Percentiles rank a stretch among this genome's conserved stretches.
Evolutionary conservation across 2,888 invertebrate genomes (phyloP).

Genomic region (Aethes cnicana): DNA sequence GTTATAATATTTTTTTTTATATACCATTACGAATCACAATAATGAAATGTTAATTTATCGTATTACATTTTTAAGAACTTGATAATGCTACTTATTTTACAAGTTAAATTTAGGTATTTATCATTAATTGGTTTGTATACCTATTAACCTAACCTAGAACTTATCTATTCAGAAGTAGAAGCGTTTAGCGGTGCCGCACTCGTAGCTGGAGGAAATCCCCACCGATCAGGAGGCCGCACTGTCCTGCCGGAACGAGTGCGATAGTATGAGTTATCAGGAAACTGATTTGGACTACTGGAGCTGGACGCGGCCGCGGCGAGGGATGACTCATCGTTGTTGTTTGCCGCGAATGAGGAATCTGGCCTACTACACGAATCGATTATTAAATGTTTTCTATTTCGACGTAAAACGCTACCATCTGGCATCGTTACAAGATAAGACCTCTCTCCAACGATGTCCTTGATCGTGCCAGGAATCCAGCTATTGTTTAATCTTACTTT

Average conservation of each 20-base stretch:
- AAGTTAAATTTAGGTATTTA: too few relatives aligned
- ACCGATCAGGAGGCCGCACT: slow-evolving; percentile 26
- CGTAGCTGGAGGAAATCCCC: slow-evolving; percentile 2
- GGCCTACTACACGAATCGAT: not conserved
- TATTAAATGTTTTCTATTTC: slow-evolving; percentile 1
- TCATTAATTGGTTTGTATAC: too few relatives aligned
- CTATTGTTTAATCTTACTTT: not conserved
- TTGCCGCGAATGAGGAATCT: not conserved
- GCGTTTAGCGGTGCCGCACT: too few relatives aligned
- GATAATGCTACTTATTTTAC: too few relatives aligned
- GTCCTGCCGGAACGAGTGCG: slow-evolving; percentile 24
- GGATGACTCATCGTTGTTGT: not conserved
- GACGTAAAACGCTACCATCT: not conserved
- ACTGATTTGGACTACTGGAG: not conserved
- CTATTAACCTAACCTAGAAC: too few relatives aligned
- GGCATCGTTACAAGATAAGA: not conserved
- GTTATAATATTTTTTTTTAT: too few relatives aligned
- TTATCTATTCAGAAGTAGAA: too few relatives aligned
- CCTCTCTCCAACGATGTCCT: not conserved
- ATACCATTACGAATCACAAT: too few relatives aligned
- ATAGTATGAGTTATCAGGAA: not conserved
- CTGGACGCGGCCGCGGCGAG: not conserved
- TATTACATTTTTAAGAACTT: too few relatives aligned
- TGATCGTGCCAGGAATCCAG: not conserved
- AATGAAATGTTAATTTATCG: too few relatives aligned